phyloP scores from a whole-genome alignment of 2,113 vertebrate species.

The Marcusenius ussheri region DNA sequence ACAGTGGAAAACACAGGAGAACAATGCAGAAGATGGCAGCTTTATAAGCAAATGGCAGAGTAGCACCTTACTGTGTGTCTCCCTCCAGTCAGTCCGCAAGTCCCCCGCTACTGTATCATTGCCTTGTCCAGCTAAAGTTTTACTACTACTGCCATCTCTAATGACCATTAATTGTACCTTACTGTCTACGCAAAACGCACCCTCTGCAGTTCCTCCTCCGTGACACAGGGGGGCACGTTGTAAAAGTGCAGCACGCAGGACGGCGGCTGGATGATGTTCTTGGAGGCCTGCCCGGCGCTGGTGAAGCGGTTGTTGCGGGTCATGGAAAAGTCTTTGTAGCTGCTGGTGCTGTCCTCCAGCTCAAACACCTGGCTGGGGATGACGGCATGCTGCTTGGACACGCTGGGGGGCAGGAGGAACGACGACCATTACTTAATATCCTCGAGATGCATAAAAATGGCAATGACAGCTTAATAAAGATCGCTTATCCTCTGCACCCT shows the following conservation, averaged over 20 bases:
- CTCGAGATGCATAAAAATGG: not conserved
- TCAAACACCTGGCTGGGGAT: slow-evolving; percentile 96
- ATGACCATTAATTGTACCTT: not conserved
- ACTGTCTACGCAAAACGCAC: slow-evolving; percentile 45
- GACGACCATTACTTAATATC: not conserved
- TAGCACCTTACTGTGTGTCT: not conserved
- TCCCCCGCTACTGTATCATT: not conserved
- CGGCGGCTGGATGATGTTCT: slow-evolving; percentile 95
- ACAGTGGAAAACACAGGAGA: not conserved
- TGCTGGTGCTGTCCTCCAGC: slow-evolving; percentile 84
- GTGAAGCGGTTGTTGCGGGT: slow-evolving; percentile 95
- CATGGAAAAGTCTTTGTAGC: slow-evolving; percentile 96
- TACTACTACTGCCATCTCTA: not conserved
- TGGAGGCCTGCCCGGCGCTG: slow-evolving; percentile 89
- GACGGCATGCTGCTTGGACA: slow-evolving; percentile 89
- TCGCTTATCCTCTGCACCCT: not conserved
- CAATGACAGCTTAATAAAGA: not conserved
- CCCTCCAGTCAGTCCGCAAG: not conserved
- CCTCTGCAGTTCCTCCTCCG: slow-evolving; percentile 83
- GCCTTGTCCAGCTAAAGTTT: not conserved
- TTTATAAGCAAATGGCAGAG: not conserved
- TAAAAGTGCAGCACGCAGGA: slow-evolving; percentile 94
- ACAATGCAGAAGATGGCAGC: not conserved
- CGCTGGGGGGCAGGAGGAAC: slow-evolving; percentile 52
- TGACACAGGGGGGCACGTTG: slow-evolving; percentile 82